phyloP scores from a whole-genome alignment of 2,888 invertebrate species.

The Lasioglossum zephyrum region DNA sequence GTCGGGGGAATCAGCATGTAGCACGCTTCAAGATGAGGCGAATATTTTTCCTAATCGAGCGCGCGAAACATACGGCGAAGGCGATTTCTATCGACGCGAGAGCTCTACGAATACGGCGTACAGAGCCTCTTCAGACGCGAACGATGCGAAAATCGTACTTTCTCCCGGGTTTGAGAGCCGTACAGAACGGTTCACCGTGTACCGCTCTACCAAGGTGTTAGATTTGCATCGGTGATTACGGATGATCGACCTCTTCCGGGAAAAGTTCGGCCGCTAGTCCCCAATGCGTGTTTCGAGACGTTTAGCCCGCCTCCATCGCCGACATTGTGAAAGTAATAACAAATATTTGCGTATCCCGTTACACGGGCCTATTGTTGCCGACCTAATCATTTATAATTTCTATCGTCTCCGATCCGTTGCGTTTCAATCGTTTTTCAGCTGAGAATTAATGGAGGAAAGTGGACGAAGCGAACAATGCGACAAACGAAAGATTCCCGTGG shows the following conservation, averaged over 20 bases:
- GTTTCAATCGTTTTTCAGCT: not conserved
- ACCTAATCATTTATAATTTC: constrained; percentile 9
- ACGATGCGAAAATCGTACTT: constrained; percentile 68
- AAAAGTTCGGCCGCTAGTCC: constrained; percentile 49
- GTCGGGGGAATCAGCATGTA: constrained; percentile 37
- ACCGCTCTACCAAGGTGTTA: constrained; percentile 62
- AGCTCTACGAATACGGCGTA: constrained; percentile 29
- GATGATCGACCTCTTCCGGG: constrained; percentile 74
- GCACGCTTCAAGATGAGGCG: constrained; percentile 47
- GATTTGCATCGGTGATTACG: constrained; percentile 75
- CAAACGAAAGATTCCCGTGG: not conserved
- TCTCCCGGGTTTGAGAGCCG: constrained; percentile 46
- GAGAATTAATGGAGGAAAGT: not conserved
- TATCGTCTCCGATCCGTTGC: not conserved
- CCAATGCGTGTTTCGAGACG: constrained; percentile 31
- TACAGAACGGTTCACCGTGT: constrained; percentile 46
- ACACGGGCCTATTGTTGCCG: constrained; percentile 16
- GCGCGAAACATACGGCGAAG: constrained; percentile 40
- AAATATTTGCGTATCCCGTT: constrained; percentile 46
- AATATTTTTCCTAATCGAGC: constrained; percentile 56
- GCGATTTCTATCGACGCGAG: constrained; percentile 63
- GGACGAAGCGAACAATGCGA: not conserved
- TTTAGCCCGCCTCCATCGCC: constrained; percentile 32
- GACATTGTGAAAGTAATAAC: constrained; percentile 47
- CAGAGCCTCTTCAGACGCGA: not conserved